phyloP scores from a whole-genome alignment of 2,888 invertebrate genomes.

The Coelopa pilipes region DNA sequence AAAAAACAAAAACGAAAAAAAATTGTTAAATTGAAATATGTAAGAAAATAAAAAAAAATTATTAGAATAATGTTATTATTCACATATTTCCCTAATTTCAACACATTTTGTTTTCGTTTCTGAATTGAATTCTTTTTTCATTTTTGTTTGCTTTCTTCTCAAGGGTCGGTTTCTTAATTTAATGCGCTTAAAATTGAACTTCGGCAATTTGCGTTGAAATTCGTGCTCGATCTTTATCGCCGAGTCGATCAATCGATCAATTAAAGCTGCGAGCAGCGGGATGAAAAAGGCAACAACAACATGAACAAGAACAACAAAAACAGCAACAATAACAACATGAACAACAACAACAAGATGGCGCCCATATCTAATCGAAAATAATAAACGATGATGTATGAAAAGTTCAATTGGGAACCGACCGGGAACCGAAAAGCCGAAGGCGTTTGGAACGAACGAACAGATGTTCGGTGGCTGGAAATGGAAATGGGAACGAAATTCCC shows the following conservation, averaged over 20 bases:
- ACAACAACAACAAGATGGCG: constrained; percentile 10
- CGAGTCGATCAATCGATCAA: constrained; percentile 15
- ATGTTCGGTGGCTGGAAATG: neutral
- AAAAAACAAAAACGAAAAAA: too few species aligned
- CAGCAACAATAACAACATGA: too few species aligned
- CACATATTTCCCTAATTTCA: neutral
- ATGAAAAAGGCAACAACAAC: constrained; percentile 10
- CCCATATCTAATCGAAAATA: constrained; percentile 63
- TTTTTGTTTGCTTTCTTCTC: neutral
- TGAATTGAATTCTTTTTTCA: neutral
- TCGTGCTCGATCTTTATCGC: neutral
- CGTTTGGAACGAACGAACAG: neutral
- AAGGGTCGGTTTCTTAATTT: neutral
- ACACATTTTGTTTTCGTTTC: neutral
- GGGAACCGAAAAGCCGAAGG: neutral
- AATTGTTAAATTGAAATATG: too few species aligned
- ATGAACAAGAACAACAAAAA: too few species aligned
- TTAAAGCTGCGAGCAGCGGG: neutral
- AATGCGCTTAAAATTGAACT: constrained; percentile 27
- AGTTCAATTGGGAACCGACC: neutral
- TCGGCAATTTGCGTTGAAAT: constrained; percentile 29
- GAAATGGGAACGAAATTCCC: neutral
- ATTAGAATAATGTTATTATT: neutral
- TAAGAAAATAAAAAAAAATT: too few species aligned
- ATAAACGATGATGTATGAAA: constrained; percentile 65